phyloP scores from a whole-genome alignment of 2,888 invertebrate genomes.

The Cyclophora albipunctata region DNA sequence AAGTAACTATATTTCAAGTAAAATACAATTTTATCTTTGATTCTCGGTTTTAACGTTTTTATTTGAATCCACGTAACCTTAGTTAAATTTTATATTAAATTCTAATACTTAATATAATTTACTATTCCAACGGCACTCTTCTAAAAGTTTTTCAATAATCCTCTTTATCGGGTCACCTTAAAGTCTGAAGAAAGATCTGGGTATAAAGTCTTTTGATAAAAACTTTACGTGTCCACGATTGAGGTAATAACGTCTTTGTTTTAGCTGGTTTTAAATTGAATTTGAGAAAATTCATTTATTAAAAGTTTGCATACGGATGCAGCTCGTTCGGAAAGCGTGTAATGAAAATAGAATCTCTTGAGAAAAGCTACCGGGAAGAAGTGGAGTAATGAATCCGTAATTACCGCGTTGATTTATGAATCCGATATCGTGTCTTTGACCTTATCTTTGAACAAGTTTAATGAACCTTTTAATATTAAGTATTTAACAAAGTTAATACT shows the following conservation, averaged over 20 bases:
- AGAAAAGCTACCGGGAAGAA: slow-evolving; percentile 29
- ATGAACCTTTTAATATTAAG: background rate
- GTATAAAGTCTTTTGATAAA: slow-evolving; percentile 24
- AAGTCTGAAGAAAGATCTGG: slow-evolving; percentile 17
- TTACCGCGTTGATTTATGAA: slow-evolving; percentile 20
- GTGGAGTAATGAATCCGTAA: slow-evolving; percentile 33
- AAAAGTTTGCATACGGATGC: slow-evolving; percentile 30
- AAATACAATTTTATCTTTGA: too few relatives aligned
- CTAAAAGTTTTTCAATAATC: slow-evolving; percentile 19
- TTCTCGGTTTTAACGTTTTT: too few relatives aligned
- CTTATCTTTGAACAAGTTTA: slow-evolving; percentile 7
- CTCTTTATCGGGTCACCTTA: slow-evolving; percentile 13
- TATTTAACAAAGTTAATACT: too few relatives aligned
- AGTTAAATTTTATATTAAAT: background rate
- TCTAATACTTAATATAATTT: background rate
- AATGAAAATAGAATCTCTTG: slow-evolving; percentile 33
- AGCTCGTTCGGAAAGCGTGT: slow-evolving; percentile 31
- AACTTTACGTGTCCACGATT: slow-evolving; percentile 18
- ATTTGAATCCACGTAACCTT: background rate
- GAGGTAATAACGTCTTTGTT: slow-evolving; percentile 16
- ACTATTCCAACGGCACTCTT: background rate
- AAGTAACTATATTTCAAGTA: too few relatives aligned
- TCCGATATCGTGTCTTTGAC: slow-evolving; percentile 6
- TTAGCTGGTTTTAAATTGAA: slow-evolving; percentile 12
- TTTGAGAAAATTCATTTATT: slow-evolving; percentile 14